Percentiles rank a stretch among this genome's conserved stretches.
Conservation (phyloP, 2,797 vertebrate genomes). For the Alosa sapidissima region DNA sequence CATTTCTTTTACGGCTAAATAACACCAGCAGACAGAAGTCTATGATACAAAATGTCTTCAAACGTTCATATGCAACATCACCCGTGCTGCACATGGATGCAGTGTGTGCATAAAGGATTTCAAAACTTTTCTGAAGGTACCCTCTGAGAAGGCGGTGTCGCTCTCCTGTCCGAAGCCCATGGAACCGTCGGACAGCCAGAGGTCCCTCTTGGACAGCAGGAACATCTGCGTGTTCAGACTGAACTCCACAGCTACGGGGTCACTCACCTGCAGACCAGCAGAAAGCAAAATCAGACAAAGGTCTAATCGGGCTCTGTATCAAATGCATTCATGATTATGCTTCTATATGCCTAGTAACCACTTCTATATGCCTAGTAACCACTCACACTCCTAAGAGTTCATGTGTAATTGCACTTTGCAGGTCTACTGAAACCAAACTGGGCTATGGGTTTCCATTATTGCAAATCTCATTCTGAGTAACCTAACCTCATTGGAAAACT, state of each 20-base stretch:
- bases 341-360: neutral
- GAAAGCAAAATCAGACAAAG: neutral
- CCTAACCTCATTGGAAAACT: neutral
- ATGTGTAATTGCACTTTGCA: neutral
- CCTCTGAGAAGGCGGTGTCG: slow-evolving; percentile 86
- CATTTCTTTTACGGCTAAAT: neutral
- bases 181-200: slow-evolving; percentile 93
- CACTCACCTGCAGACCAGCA: slow-evolving; percentile 82
- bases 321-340: neutral
- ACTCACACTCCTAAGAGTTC: neutral
- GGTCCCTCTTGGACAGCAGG: slow-evolving; percentile 83
- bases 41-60: no score
- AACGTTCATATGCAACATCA: no score
- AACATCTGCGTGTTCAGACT: slow-evolving; percentile 94
- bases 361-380: neutral
- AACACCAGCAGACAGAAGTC: neutral
- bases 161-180: slow-evolving; percentile 92
- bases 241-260: slow-evolving; percentile 92
- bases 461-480: neutral
- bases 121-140: slow-evolving; percentile 60
- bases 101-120: no score
- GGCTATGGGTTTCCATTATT: neutral
- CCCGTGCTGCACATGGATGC: no score
- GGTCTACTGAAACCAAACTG: neutral
- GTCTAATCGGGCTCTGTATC: neutral